These are phyloP conservation scores for Fregetta grallaria DNA, from an alignment of 2,113 vertebrate genomes.

Conservation along the genomic window DNA sequence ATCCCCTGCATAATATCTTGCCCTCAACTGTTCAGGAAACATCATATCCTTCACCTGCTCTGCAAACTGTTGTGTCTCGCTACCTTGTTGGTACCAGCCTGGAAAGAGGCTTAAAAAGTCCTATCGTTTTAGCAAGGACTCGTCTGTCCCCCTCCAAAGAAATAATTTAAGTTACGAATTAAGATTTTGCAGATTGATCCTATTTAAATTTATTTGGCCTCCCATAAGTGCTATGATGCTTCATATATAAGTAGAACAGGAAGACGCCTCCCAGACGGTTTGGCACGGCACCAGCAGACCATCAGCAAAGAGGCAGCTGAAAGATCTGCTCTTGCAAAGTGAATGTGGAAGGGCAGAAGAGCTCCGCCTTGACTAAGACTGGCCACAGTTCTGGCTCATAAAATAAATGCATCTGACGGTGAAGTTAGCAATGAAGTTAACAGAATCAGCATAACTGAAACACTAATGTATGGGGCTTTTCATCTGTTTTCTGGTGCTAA, in stretches of 20 bases:
- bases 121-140: background rate
- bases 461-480: background rate
- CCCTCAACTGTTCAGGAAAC: background rate
- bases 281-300: slow-evolving; percentile 57
- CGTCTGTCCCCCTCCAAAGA: background rate
- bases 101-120: background rate
- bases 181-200: background rate
- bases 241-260: background rate
- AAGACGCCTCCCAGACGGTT: slow-evolving; percentile 54
- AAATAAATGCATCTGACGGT: slow-evolving; percentile 54
- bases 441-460: background rate
- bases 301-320: slow-evolving; percentile 46
- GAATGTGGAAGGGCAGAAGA: slow-evolving; percentile 5
- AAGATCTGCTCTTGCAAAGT: slow-evolving; percentile 41
- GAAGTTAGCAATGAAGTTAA: background rate
- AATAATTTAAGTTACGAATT: background rate
- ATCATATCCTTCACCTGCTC: background rate
- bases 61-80: background rate
- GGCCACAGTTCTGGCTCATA: slow-evolving; percentile 38
- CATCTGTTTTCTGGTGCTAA: background rate
- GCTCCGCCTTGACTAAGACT: slow-evolving; percentile 47
- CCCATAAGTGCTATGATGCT: slow-evolving; percentile 4
- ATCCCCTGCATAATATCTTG: background rate
- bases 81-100: background rate
- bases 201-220: slow-evolving; percentile 13